Percentiles rank a stretch among this genome's conserved stretches.
These are phyloP conservation scores for Hirtodrosophila histrioides DNA, from an alignment of 2,888 invertebrate genomes.

Conservation along the genomic window DNA sequence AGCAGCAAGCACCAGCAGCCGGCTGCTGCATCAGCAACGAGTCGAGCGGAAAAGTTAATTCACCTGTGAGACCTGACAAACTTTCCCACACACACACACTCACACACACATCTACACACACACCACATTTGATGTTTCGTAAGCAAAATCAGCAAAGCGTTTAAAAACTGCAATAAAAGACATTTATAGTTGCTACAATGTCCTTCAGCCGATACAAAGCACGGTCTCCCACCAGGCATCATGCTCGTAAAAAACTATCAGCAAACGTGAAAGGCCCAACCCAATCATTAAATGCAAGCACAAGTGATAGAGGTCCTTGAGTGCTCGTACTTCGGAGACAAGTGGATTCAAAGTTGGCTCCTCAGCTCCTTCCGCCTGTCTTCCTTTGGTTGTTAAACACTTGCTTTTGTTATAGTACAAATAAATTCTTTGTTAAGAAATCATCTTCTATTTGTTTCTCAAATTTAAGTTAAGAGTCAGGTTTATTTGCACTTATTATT, in stretches of 20 bases:
- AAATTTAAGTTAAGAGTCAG: too few relatives aligned
- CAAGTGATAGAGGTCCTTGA: constrained; percentile 24
- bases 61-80: constrained; percentile 79
- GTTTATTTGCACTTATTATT: too few relatives aligned
- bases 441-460: too few relatives aligned
- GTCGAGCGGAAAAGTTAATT: constrained; percentile 76
- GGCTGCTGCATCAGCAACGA: constrained; percentile 45
- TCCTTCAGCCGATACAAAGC: constrained; percentile 49
- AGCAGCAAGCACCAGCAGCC: constrained; percentile 19
- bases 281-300: constrained; percentile 54
- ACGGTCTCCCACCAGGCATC: constrained; percentile 43
- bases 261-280: constrained; percentile 49
- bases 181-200: constrained; percentile 72
- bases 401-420: too few relatives aligned
- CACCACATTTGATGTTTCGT: constrained; percentile 61
- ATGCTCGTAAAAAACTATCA: constrained; percentile 63
- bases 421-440: too few relatives aligned
- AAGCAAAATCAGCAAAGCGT: constrained; percentile 76
- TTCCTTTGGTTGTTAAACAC: too few relatives aligned
- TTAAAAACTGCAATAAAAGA: constrained; percentile 77
- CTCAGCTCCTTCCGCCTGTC: too few relatives aligned
- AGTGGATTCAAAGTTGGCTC: neutral
- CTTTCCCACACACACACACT: constrained; percentile 54
- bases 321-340: constrained; percentile 12
- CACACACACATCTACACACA: constrained; percentile 18